Conservation (phyloP, 2,797 vertebrate species). For the Scleropages formosus region DNA sequence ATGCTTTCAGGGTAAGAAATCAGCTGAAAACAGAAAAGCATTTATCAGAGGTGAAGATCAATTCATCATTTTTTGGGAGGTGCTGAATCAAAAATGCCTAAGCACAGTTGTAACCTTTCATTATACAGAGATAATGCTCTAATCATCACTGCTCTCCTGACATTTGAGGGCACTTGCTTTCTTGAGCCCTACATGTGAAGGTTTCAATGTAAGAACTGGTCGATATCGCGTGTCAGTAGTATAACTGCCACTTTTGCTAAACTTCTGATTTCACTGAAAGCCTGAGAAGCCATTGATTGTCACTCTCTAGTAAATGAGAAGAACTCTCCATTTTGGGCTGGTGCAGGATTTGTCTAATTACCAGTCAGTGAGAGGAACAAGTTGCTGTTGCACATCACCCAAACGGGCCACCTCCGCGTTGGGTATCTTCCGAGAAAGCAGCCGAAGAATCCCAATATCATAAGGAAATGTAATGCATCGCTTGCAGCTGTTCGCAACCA, state of each 20-base stretch:
- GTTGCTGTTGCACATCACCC: not conserved
- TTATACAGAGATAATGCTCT: not conserved
- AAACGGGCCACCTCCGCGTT: too few species aligned
- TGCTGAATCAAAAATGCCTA: not conserved
- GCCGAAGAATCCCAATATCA: too few species aligned
- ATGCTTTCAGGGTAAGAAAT: constrained; percentile 5
- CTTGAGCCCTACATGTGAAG: not conserved
- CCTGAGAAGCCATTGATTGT: constrained; percentile 38
- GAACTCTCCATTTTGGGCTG: constrained; percentile 11
- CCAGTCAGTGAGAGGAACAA: not conserved
- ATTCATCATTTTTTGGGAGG: not conserved
- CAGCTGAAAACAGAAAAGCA: not conserved
- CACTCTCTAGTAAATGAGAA: constrained; percentile 42
- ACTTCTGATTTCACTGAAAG: not conserved
- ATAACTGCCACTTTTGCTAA: not conserved
- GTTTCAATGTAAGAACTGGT: not conserved
- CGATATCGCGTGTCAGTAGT: not conserved
- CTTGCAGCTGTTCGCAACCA: too few species aligned
- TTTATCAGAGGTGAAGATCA: not conserved
- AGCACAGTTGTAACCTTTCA: not conserved
- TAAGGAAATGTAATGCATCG: too few species aligned
- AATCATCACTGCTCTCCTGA: not conserved
- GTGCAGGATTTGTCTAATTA: not conserved
- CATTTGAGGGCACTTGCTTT: not conserved
- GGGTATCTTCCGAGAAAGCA: not conserved